Evolutionary conservation across 2,113 vertebrate species (phyloP).

Genomic region (Hydrochoerus hydrochaeris): DNA sequence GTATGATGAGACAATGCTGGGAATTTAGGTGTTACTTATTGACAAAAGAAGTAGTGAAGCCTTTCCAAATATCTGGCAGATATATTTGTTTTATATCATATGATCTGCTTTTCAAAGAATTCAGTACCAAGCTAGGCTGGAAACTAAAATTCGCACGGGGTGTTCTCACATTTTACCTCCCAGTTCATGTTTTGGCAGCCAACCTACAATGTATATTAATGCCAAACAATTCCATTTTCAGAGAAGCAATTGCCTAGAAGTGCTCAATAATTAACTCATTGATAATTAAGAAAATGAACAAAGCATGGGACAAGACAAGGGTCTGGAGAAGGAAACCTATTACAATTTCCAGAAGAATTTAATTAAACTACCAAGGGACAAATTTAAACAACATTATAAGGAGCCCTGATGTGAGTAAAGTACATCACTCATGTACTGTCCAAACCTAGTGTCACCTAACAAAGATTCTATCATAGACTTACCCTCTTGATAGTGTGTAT

Average conservation of each 20-base stretch:
- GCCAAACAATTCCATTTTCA: not conserved
- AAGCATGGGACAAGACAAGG: not conserved
- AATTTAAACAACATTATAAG: not conserved
- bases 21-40: not conserved
- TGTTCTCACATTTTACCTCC: not conserved
- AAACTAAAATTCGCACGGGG: conserved; percentile 31
- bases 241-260: conserved; percentile 1
- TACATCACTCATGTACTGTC: not conserved
- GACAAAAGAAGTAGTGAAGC: not conserved
- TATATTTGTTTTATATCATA: conserved; percentile 15
- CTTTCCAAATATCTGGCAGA: conserved; percentile 53
- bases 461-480: not conserved
- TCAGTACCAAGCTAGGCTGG: not conserved
- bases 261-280: not conserved
- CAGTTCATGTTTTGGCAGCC: not conserved
- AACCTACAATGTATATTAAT: not conserved
- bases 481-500: too few relatives aligned
- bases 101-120: not conserved
- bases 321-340: not conserved
- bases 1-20: not conserved
- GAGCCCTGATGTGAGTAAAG: not conserved
- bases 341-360: not conserved
- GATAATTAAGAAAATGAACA: conserved; percentile 50
- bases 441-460: not conserved
- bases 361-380: not conserved